Evolutionary conservation across 2,113 vertebrate species (phyloP).

Genomic region (Aythya baeri): DNA sequence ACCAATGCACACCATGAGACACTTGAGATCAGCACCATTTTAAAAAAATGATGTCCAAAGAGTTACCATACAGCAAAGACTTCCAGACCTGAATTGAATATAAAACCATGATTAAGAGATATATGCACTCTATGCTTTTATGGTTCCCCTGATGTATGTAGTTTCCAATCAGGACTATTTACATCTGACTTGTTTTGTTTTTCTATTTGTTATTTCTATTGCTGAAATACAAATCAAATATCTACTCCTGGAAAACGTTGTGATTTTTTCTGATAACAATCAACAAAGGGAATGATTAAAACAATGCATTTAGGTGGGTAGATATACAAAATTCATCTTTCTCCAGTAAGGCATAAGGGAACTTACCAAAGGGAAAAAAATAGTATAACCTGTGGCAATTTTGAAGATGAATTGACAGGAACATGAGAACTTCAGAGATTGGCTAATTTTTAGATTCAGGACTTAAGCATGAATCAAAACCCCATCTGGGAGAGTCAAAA

Average conservation of each 20-base stretch:
- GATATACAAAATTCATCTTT: background rate
- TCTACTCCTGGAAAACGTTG: background rate
- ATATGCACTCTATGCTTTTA: background rate
- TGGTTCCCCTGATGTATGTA: background rate
- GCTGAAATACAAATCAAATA: background rate
- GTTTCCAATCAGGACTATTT: background rate
- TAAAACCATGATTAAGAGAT: background rate
- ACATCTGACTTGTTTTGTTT: background rate
- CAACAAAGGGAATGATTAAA: background rate
- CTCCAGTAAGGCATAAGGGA: fast-evolving
- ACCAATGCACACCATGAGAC: background rate
- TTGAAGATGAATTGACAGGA: background rate
- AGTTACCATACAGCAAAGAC: background rate
- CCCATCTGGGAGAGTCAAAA: background rate
- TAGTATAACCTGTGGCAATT: fast-evolving
- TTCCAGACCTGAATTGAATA: background rate
- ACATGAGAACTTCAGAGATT: background rate
- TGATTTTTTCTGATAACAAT: background rate
- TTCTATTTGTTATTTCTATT: background rate
- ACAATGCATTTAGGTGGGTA: background rate
- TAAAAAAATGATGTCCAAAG: background rate
- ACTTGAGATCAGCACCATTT: background rate
- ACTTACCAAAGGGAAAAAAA: background rate
- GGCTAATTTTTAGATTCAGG: background rate
- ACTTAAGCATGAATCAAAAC: background rate